Evolutionary conservation across 2,113 vertebrate genomes (phyloP), one percentile per base, ranked within the genome.

Genomic region (Ciconia stormi): DNA sequence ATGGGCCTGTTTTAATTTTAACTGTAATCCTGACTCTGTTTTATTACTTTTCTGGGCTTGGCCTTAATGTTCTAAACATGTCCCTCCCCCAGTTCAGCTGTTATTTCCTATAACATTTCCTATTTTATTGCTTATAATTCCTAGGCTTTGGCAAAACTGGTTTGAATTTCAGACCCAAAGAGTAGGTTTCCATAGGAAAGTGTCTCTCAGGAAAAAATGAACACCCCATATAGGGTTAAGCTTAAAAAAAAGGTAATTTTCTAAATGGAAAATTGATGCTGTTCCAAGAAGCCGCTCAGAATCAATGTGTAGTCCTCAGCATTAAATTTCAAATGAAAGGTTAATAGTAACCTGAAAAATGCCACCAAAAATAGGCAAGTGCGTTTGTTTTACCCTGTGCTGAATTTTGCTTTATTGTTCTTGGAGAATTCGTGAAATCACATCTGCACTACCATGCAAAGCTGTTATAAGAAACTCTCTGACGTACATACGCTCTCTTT

Each of bases 221-320:
- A 44, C 17, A 61, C 3, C 16, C 15, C 38, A 46, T 10, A 49
- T 3, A 82, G 50, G 16, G 56, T 90, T 95, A 82, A 94, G 44
- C 9, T 53, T 36, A 22, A 42, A 56, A 47, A 56, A 44, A 59
- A 44, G 8, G 7, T 19, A 21, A 34, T 89, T 96, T 96, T 90
- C 81, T 95, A 96, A 91, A 90, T 86, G 78, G 74, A 96, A 94
- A 91, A 87, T 56, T 90, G 82, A 82, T 62, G 22, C 38, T 82
- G 55, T 96, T 95, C 89, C 92, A 96, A 94, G 62, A 94, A 96
- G 81, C 27, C 0, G 4, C 46, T 79, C 44, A 88, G 76, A 95
- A 90, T 94, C 82, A 87, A 85, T 63, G 38, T 84, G 30, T 67
- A 77, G 65, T 47, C 63, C 36, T 93, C 58, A 66, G 66, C 62